Conservation (phyloP, 2,888 invertebrate species). For the Neoitamus cyanurus region DNA sequence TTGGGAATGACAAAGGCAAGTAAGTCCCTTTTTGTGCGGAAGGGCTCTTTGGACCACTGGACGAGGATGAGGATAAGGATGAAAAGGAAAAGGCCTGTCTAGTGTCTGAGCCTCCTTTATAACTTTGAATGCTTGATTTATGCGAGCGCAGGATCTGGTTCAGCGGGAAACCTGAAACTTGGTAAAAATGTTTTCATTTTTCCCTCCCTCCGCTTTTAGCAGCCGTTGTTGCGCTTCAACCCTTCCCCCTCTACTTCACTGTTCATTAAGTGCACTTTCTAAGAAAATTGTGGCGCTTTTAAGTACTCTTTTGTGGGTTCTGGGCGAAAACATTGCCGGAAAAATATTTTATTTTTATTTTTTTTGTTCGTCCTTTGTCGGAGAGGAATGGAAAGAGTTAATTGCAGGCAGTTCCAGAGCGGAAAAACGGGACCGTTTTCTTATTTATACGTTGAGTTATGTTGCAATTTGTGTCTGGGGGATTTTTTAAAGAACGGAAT, state of each 20-base stretch:
- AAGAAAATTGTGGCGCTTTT: not conserved
- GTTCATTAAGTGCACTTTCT: not conserved
- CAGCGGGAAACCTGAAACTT: not conserved
- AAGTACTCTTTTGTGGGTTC: not conserved
- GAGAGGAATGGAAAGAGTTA: not conserved
- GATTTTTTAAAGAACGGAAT: not conserved
- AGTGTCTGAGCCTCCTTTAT: not conserved
- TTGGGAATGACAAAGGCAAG: conserved; percentile 4
- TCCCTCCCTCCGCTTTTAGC: not conserved
- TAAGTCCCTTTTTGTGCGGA: not conserved
- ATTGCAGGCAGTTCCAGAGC: not conserved
- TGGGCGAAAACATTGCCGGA: not conserved
- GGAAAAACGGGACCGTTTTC: not conserved
- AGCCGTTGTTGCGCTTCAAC: not conserved
- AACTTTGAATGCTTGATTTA: not conserved
- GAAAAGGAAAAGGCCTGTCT: not conserved
- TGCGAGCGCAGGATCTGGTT: not conserved
- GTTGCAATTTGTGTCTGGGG: not conserved
- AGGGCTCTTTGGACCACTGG: not conserved
- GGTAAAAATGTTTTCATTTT: not conserved
- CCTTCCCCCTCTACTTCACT: not conserved
- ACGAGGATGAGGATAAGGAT: not conserved
- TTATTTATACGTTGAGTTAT: not conserved
- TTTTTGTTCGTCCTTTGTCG: not conserved
- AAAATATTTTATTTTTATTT: not conserved